Percentiles rank a stretch among this genome's conserved stretches.
These are phyloP conservation scores for Salvator merianae DNA, from an alignment of 2,113 vertebrate species.

Conservation along the genomic window DNA sequence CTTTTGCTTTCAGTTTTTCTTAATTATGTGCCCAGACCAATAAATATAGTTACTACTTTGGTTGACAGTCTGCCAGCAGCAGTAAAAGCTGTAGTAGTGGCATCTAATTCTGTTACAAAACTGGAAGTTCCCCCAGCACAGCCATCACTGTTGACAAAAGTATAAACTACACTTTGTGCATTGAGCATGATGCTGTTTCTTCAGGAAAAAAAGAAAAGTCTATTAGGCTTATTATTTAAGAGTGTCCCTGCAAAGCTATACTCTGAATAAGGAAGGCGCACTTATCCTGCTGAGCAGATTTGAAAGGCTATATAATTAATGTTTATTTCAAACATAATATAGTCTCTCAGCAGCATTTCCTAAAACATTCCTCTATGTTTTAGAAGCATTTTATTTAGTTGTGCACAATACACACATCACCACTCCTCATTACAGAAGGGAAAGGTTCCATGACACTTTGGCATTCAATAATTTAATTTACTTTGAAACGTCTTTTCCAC, in stretches of 20 bases:
- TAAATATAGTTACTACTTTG: no score
- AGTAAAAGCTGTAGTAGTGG: no score
- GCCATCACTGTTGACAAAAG: no score
- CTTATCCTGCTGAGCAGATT: neutral
- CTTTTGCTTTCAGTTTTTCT: no score
- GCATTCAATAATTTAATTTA: neutral
- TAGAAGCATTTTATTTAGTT: neutral
- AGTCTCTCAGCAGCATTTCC: neutral
- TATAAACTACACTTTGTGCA: no score
- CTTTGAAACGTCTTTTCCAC: neutral
- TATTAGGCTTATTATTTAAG: no score
- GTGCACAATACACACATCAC: neutral
- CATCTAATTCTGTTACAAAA: no score
- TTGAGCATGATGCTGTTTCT: no score
- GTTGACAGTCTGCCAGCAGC: no score
- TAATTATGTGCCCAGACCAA: no score
- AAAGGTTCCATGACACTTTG: neutral
- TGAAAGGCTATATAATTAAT: neutral
- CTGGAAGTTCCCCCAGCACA: no score
- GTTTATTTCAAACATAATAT: slow-evolving; percentile 2
- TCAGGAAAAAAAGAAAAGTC: no score
- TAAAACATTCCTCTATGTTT: slow-evolving; percentile 4
- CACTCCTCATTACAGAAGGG: neutral
- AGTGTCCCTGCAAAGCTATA: neutral
- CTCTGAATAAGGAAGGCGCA: neutral